phyloP scores from a whole-genome alignment of 2,113 vertebrate genomes.

The Marmota flaviventris region DNA sequence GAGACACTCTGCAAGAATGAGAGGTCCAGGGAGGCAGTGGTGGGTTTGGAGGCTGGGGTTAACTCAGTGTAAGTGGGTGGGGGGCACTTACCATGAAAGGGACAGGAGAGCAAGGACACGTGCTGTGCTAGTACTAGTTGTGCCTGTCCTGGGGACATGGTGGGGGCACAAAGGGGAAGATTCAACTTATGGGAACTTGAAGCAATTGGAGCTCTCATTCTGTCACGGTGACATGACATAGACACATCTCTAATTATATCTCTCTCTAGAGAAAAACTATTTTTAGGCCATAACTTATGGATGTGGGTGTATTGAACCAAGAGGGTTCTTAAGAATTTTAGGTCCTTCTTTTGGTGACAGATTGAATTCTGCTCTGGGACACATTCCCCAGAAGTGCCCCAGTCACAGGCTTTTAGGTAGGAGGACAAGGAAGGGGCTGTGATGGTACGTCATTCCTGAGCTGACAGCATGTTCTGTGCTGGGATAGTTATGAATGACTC shows the following conservation, averaged over 20 bases:
- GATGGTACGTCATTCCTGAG: background rate
- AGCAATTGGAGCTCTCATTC: background rate
- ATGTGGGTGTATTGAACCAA: background rate
- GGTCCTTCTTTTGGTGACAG: background rate
- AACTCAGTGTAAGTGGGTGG: background rate
- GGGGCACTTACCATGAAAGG: background rate
- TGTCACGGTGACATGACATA: background rate
- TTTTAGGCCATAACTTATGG: conserved; percentile 17
- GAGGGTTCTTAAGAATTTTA: conserved; percentile 2
- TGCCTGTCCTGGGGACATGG: background rate
- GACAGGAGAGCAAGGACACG: background rate
- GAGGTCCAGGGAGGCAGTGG: background rate
- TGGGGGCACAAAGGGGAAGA: too few species aligned
- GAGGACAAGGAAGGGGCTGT: background rate
- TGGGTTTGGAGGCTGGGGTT: background rate
- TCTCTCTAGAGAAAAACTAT: background rate
- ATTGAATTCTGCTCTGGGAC: background rate
- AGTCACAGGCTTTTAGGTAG: background rate
- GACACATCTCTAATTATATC: background rate
- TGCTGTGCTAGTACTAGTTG: background rate
- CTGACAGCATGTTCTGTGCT: background rate
- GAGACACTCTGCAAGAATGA: background rate
- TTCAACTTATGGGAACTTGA: background rate
- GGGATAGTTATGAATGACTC: background rate
- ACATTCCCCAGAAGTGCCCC: background rate